Percentiles rank a stretch among this genome's conserved stretches.
Conservation (phyloP, 1,140 invertebrate genomes). For the Ephestia elutella region DNA sequence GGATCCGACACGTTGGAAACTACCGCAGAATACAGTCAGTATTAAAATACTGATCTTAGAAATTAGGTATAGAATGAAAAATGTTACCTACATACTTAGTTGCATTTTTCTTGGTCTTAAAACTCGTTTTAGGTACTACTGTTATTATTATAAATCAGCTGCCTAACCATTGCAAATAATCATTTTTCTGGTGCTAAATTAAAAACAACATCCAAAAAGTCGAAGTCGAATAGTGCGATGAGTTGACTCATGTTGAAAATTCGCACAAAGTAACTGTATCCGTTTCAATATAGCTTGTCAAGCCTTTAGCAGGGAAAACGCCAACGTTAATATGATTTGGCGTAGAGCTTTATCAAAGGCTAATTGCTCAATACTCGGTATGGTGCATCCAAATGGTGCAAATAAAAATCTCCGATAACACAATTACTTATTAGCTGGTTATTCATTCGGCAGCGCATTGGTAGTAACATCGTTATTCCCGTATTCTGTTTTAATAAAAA, state of each 20-base stretch:
- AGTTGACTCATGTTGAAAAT: slow-evolving; percentile 22
- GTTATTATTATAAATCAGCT: too few species aligned
- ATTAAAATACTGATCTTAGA: too few species aligned
- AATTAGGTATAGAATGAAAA: too few species aligned
- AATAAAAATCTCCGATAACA: slow-evolving; percentile 18
- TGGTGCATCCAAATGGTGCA: not conserved
- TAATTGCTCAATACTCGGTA: slow-evolving; percentile 41
- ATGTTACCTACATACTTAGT: too few species aligned
- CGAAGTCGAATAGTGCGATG: not conserved
- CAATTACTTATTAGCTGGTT: not conserved
- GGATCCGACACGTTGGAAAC: slow-evolving; percentile 13
- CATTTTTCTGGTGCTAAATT: too few species aligned
- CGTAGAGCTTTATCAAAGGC: slow-evolving; percentile 51
- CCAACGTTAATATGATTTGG: slow-evolving; percentile 56
- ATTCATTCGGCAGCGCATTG: not conserved
- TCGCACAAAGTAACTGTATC: slow-evolving; percentile 39
- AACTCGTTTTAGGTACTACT: too few species aligned
- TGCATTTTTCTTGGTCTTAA: too few species aligned
- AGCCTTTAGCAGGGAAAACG: slow-evolving; percentile 46
- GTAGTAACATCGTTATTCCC: not conserved
- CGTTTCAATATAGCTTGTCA: slow-evolving; percentile 43
- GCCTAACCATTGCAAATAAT: too few species aligned
- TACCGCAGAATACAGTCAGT: too few species aligned
- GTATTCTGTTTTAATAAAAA: too few species aligned
- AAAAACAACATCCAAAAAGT: not conserved